phyloP scores from a whole-genome alignment of 2,797 vertebrate genomes.

The Acanthornis magna region DNA sequence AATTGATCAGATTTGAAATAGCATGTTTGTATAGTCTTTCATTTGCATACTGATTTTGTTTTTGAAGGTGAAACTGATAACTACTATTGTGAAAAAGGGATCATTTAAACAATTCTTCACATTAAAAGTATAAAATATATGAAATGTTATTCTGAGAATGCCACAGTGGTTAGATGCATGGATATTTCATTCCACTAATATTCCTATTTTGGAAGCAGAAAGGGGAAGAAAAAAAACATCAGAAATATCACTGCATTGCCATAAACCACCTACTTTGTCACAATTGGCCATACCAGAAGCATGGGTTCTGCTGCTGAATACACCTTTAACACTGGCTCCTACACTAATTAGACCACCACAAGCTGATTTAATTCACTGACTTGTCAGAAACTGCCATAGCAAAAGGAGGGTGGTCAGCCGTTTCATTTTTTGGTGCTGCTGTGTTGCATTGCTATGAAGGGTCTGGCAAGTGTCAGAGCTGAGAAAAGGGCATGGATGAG shows the following conservation, averaged over 20 bases:
- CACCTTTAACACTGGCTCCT: not conserved
- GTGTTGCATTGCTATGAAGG: not conserved
- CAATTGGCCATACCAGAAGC: not conserved
- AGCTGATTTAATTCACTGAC: not conserved
- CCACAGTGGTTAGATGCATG: not conserved
- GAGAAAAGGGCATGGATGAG: not conserved
- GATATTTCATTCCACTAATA: not conserved
- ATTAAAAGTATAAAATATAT: not conserved
- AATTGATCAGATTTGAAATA: constrained; percentile 50
- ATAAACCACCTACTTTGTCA: not conserved
- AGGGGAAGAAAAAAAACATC: not conserved
- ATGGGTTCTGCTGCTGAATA: not conserved
- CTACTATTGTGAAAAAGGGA: not conserved
- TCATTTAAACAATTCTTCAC: not conserved
- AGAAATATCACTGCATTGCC: not conserved
- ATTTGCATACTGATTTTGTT: not conserved
- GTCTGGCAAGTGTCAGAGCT: not conserved
- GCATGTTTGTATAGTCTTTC: constrained; percentile 13
- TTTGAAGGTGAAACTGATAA: constrained; percentile 43
- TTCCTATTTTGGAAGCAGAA: not conserved
- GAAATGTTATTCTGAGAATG: not conserved
- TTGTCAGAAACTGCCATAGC: not conserved
- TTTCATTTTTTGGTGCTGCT: not conserved
- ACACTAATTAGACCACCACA: not conserved
- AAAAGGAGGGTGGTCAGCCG: not conserved